Percentiles rank a stretch among this genome's conserved stretches.
Evolutionary conservation across 1,140 invertebrate genomes (phyloP).

Genomic region (Papilio glaucus): DNA sequence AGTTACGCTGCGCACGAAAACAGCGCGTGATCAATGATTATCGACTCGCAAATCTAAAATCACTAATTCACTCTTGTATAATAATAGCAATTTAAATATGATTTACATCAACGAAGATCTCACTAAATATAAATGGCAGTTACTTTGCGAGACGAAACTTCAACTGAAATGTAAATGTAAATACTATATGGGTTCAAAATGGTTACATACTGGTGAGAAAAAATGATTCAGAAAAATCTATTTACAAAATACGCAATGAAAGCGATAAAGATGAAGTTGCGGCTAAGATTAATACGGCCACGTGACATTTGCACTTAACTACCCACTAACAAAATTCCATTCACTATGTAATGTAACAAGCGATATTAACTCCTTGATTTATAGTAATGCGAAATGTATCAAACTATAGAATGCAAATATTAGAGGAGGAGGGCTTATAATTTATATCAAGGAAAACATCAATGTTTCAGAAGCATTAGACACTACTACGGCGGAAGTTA

Average conservation of each 20-base stretch:
- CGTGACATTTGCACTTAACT: not conserved
- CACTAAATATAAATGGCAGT: conserved; percentile 2
- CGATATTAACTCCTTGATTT: not conserved
- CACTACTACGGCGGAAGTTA: conserved; percentile 5
- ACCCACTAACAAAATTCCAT: not conserved
- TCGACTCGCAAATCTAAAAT: not conserved
- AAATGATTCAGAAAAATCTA: conserved; percentile 1
- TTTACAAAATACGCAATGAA: not conserved
- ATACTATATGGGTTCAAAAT: conserved; percentile 25
- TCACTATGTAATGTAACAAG: not conserved
- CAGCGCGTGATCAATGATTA: conserved; percentile 13
- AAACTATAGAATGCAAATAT: not conserved
- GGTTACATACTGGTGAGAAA: conserved; percentile 14
- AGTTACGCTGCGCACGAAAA: not conserved
- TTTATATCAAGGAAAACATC: no score
- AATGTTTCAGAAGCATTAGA: not conserved
- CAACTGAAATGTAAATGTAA: not conserved
- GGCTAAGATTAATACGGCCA: not conserved
- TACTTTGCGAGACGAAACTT: conserved; percentile 1
- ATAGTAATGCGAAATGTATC: not conserved
- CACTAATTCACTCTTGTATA: conserved; percentile 6
- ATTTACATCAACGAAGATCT: conserved; percentile 20
- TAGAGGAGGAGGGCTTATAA: no score
- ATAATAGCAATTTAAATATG: not conserved
- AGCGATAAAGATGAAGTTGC: conserved; percentile 1